These are phyloP conservation scores for Condylostylus longicornis DNA, from an alignment of 1,140 invertebrate genomes.

Conservation along the genomic window DNA sequence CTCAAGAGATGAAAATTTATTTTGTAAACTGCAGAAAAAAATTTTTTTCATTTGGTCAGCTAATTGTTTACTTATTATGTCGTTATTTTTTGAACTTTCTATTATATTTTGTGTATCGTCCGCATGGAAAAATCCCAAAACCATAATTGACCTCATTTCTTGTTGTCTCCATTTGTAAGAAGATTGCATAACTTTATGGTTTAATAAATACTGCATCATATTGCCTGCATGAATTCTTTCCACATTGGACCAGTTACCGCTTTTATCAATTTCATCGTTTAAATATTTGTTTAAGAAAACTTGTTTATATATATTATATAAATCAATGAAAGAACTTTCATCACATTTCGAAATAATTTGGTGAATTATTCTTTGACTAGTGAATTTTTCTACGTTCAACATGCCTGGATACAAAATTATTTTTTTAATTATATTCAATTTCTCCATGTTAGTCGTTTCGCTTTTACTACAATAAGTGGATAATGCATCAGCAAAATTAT, in stretches of 20 bases:
- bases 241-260: slow-evolving; percentile 44
- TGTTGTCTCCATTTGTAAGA: slow-evolving; percentile 44
- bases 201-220: slow-evolving; percentile 46
- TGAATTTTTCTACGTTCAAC: slow-evolving; percentile 54
- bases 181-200: slow-evolving; percentile 42
- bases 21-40: slow-evolving; percentile 48
- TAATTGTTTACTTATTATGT: slow-evolving; percentile 13
- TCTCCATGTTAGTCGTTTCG: slow-evolving; percentile 34
- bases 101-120: slow-evolving; percentile 30
- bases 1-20: slow-evolving; percentile 43
- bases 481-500: slow-evolving; percentile 38
- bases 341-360: slow-evolving; percentile 42
- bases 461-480: slow-evolving; percentile 35
- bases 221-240: slow-evolving; percentile 50
- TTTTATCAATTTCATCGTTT: slow-evolving; percentile 32
- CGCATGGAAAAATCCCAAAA: slow-evolving; percentile 45
- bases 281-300: slow-evolving; percentile 38
- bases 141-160: slow-evolving; percentile 47
- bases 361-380: slow-evolving; percentile 44
- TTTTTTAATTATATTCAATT: slow-evolving; percentile 42
- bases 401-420: slow-evolving; percentile 47
- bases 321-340: slow-evolving; percentile 42
- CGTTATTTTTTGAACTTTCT: slow-evolving; percentile 5
- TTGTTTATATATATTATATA: slow-evolving; percentile 41
- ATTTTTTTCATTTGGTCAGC: slow-evolving; percentile 38